A percentile compares a stretch with the other conserved stretches of the same genome.
These are phyloP conservation scores for Sphecodes monilicornis DNA, from an alignment of 2,888 invertebrate genomes.

Conservation along the genomic window DNA sequence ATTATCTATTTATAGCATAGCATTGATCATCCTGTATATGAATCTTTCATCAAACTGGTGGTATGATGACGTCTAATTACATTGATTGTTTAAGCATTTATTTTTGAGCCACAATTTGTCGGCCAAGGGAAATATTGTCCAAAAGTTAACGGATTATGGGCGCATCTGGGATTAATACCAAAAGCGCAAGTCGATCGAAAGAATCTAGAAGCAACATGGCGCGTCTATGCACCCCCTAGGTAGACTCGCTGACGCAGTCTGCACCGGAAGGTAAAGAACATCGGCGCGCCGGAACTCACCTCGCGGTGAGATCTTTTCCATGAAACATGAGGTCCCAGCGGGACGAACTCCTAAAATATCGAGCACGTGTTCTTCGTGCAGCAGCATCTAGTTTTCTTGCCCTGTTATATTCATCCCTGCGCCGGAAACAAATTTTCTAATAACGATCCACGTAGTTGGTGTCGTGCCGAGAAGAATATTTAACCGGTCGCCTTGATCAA, in stretches of 20 bases:
- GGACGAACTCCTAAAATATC: constrained; percentile 50
- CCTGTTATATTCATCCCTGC: not conserved
- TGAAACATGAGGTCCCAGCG: constrained; percentile 61
- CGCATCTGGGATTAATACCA: not conserved
- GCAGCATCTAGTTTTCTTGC: constrained; percentile 16
- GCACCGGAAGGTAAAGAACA: constrained; percentile 69
- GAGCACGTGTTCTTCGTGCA: constrained; percentile 27
- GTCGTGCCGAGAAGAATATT: not conserved
- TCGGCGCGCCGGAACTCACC: constrained; percentile 62
- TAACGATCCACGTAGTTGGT: not conserved
- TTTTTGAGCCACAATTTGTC: not conserved
- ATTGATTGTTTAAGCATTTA: not conserved
- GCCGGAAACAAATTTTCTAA: constrained; percentile 4
- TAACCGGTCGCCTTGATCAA: not conserved
- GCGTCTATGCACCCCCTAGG: constrained; percentile 21
- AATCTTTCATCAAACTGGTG: too few relatives aligned
- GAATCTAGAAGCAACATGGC: not conserved
- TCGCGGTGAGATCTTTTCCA: constrained; percentile 61
- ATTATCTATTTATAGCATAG: too few relatives aligned
- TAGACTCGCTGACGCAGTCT: constrained; percentile 35
- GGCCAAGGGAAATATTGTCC: not conserved
- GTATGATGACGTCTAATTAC: not conserved
- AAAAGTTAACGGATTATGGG: not conserved
- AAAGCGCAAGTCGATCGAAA: not conserved
- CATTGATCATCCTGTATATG: too few relatives aligned